Evolutionary conservation across 2,113 vertebrate genomes (phyloP).

Genomic region (Sebastes schlegelii): DNA sequence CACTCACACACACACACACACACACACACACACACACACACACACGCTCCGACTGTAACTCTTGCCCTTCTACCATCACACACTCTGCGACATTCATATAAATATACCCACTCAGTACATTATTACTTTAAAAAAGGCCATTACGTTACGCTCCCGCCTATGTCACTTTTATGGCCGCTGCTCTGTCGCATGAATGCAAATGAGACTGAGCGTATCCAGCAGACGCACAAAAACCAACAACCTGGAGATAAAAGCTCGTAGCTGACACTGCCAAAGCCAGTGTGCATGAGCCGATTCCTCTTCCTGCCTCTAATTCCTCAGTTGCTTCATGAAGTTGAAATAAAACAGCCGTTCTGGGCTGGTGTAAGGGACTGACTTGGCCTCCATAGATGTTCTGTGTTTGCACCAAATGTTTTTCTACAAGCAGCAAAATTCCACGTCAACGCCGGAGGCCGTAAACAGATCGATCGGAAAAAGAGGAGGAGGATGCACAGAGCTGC

Average conservation of each 20-base stretch:
- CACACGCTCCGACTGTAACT: conserved; percentile 16
- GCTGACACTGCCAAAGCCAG: conserved; percentile 3
- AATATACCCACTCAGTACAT: conserved; percentile 64
- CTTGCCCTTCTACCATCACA: conserved; percentile 49
- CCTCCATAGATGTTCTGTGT: conserved; percentile 14
- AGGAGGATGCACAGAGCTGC: conserved; percentile 13
- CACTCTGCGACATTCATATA: conserved; percentile 54
- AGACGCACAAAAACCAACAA: not conserved
- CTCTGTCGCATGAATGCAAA: conserved; percentile 55
- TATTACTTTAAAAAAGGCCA: conserved; percentile 62
- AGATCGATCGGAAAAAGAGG: not conserved
- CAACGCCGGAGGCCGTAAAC: not conserved
- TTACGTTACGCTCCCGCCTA: conserved; percentile 26
- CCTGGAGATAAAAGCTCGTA: conserved; percentile 13
- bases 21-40: not conserved
- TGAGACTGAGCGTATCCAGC: conserved; percentile 30
- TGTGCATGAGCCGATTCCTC: conserved; percentile 1
- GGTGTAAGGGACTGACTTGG: conserved; percentile 10
- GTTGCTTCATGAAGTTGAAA: conserved; percentile 30
- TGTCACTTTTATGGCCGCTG: conserved; percentile 59
- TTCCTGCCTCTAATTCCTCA: conserved; percentile 26
- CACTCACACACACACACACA: conserved; percentile 19
- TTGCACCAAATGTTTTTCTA: conserved; percentile 33
- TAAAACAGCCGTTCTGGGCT: conserved; percentile 9
- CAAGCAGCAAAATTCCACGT: conserved; percentile 29